Evolutionary conservation across 2,888 invertebrate species (phyloP), one percentile per base, ranked within the genome.

Genomic region (Eupelmus urozonus): DNA sequence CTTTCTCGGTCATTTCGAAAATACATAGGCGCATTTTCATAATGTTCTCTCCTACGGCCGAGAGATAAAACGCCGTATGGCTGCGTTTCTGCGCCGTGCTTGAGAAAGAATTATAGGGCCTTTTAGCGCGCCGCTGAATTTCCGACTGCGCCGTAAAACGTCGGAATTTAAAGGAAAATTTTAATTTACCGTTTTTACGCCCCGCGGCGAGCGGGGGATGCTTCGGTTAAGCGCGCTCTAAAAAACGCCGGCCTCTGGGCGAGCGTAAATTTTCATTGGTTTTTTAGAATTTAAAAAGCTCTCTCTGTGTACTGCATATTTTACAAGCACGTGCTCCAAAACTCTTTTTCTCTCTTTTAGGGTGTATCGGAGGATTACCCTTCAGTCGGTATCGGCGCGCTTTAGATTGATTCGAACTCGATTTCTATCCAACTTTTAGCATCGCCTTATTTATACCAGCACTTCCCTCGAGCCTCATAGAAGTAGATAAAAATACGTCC

Each of bases 71-170:
- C 20, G 27, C 25, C 29, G 27, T n/a, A 20, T 57, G 27, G 27
- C 18, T 57, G 7, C 27, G 16, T n/a, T 34, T 34, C 34, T 34
- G 9, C 5, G 34, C 34, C 34, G 20, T 45, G 29, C 69, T 55
- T 29, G 4, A 45, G 49, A 66, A 49, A 63, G 76, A 76, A 71
- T 65, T 76, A 65, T 76, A 59, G 63, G 49, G 55, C 70, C 72
- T 70, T 76, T 75, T 76, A 69, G 57, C 62, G 59, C 20, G 9
- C 59, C 20, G 9, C 59, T 45, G 42, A 62, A 72, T 62, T 63
- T 34, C 45, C 45, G 27, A 25, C n/a, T 11, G 7, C 4, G 29
- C 45, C 16, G n/a, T 53, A 72, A 63, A 34, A 60, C 4, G 45
- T 5, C 27, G 18, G 29, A n/a, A 13, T 29, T 62, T 34, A 34